A percentile compares a stretch with the other conserved stretches of the same genome.
phyloP scores from a whole-genome alignment of 2,113 vertebrate genomes.

The Perccottus glenii region DNA sequence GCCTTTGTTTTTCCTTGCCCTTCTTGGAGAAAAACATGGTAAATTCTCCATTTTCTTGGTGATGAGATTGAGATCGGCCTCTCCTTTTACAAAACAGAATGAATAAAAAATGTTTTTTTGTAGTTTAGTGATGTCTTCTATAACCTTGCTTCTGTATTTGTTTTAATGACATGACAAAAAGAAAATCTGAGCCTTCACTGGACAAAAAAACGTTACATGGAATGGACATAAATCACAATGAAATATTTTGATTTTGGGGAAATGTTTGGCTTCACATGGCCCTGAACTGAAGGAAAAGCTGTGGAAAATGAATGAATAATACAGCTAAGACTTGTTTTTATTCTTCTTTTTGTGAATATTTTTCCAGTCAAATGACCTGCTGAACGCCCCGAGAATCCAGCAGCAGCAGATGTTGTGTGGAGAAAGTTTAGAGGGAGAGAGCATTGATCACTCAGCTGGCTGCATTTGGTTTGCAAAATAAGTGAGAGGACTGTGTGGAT shows the following conservation, averaged over 20 bases:
- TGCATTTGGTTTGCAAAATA: slow-evolving; percentile 48
- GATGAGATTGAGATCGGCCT: neutral
- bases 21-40: neutral
- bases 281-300: slow-evolving; percentile 23
- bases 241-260: neutral
- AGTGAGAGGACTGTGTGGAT: slow-evolving; percentile 10
- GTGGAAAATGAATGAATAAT: slow-evolving; percentile 48
- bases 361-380: slow-evolving; percentile 47
- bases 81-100: neutral
- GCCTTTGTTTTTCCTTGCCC: neutral
- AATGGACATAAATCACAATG: slow-evolving; percentile 20
- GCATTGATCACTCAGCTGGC: slow-evolving; percentile 45
- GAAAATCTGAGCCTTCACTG: slow-evolving; percentile 27
- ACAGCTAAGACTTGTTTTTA: slow-evolving; percentile 14
- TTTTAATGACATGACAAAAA: slow-evolving; percentile 56
- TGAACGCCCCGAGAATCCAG: slow-evolving; percentile 29
- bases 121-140: slow-evolving; percentile 15
- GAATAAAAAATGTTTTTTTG: neutral
- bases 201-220: neutral
- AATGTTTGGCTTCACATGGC: slow-evolving; percentile 13
- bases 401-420: slow-evolving; percentile 48
- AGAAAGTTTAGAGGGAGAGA: slow-evolving; percentile 40
- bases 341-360: slow-evolving; percentile 36
- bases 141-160: slow-evolving; percentile 57
- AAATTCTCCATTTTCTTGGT: neutral